Conservation (phyloP, 2,888 invertebrate species). For the Andrena chrysosceles region DNA sequence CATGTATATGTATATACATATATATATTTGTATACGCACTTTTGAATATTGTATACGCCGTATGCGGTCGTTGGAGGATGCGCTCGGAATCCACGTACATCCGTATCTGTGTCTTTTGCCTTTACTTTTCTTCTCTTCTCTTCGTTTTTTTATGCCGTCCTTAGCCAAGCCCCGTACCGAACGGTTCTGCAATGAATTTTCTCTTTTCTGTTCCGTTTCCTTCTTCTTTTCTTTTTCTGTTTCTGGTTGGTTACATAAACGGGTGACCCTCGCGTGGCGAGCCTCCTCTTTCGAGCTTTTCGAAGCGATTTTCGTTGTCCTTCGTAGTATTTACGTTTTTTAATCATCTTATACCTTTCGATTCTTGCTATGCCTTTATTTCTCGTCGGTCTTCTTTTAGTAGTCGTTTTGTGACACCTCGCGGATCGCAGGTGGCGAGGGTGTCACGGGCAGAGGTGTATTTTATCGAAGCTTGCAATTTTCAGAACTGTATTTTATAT, state of each 20-base stretch:
- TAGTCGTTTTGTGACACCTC: conserved; percentile 26
- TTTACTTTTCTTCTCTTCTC: conserved; percentile 3
- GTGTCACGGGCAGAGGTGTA: neutral
- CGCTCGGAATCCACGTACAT: conserved; percentile 50
- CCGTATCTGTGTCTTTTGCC: conserved; percentile 37
- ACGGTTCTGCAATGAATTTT: conserved; percentile 35
- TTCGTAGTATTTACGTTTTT: neutral
- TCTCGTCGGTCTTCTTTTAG: conserved; percentile 20
- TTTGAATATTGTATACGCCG: conserved; percentile 64
- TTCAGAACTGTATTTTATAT: neutral
- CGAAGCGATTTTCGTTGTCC: conserved; percentile 13
- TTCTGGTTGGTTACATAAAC: conserved; percentile 1
- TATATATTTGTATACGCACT: conserved; percentile 66
- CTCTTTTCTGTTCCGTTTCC: neutral
- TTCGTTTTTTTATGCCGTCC: conserved; percentile 5
- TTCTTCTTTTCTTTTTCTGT: too few species aligned
- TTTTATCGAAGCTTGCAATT: neutral
- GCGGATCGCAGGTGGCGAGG: neutral
- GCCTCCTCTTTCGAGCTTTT: conserved; percentile 12
- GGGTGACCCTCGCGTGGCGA: conserved; percentile 9
- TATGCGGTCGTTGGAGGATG: conserved; percentile 61
- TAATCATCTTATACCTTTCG: neutral
- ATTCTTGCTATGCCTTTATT: conserved; percentile 22
- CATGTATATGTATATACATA: neutral
- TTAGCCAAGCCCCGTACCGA: conserved; percentile 29